Evolutionary conservation across 53 echinoderm and acorn worm species (phyloP), one percentile per base, ranked within the genome.

Genomic region (Apostichopus leukothele): DNA sequence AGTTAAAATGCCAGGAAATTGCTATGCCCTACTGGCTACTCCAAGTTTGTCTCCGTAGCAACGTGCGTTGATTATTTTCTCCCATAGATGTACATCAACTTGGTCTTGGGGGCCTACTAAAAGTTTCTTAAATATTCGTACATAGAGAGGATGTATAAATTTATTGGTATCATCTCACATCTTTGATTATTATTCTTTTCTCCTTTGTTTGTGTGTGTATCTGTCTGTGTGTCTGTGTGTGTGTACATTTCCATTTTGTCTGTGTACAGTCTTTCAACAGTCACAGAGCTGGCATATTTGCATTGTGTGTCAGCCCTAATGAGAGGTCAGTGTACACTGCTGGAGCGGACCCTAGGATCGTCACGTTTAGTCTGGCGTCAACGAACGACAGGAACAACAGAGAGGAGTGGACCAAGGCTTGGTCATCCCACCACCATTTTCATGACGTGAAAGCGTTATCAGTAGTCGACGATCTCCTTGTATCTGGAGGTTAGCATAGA

Each of bases 361-460:
- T 93, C 1, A 89, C 93, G 52, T 99, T 99, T 75, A 83, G 86
- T 13, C 88, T 94, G 5, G 91, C 91, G 4, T 86, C 75, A 16
- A 94, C 88, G 80, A 89, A 89, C 14, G 81, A 89, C 0, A 75
- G 76, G 5, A 89, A 83, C 8, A 89, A 88, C 6, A 68, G 75
- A 9, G 75, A 66, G 88, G 85, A 92, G 51, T 96, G 99, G 99
- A 93, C 91, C 5, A 91, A 93, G 27, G 51, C 91, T 5, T 90
- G 88, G 57, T 79, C 88, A 18, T 76, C 92, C 18, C 77, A 86
- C 5, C 80, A 93, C 19, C 99, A 99, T 91, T 93, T 94, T 52
- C 96, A 99, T 63, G 99, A 99, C 84, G 92, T 99, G 79, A 96
- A 89, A 68, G 95, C 96, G 11, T 60, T 99, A 50, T 92, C 90